phyloP scores from a whole-genome alignment of 1,140 invertebrate genomes.

The Sweltsa coloradensis region DNA sequence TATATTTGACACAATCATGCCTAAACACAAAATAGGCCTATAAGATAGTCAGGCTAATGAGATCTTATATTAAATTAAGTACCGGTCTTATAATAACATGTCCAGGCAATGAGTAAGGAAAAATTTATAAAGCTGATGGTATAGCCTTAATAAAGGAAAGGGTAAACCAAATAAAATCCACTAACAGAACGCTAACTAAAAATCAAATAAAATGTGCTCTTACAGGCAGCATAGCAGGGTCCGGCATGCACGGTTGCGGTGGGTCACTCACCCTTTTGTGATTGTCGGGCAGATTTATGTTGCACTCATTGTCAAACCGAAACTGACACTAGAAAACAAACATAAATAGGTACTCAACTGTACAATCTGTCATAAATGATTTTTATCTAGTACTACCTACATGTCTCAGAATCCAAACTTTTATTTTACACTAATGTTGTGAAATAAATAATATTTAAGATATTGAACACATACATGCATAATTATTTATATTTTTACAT shows the following conservation, averaged over 20 bases:
- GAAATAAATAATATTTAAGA: too few relatives aligned
- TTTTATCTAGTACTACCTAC: too few relatives aligned
- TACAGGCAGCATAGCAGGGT: conserved; percentile 42
- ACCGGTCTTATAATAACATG: background rate
- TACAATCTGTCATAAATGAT: too few relatives aligned
- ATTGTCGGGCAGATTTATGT: conserved; percentile 87
- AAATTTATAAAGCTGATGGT: background rate
- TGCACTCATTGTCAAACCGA: conserved; percentile 96
- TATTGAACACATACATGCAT: too few relatives aligned
- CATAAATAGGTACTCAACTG: conserved; percentile 11
- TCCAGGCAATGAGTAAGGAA: background rate
- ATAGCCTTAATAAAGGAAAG: background rate
- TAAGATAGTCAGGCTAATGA: too few relatives aligned
- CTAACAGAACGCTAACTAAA: conserved; percentile 23
- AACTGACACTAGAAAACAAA: conserved; percentile 76
- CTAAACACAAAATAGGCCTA: too few relatives aligned
- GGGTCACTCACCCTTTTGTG: conserved; percentile 83
- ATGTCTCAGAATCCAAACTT: too few relatives aligned
- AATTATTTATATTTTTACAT: too few relatives aligned
- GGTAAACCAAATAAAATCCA: background rate
- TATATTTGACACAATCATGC: too few relatives aligned
- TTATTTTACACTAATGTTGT: too few relatives aligned
- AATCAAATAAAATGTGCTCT: conserved; percentile 37
- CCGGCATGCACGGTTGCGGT: conserved; percentile 24
- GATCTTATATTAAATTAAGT: background rate